These are phyloP conservation scores for Rutpela maculata DNA, from an alignment of 2,888 invertebrate genomes.

Conservation along the genomic window DNA sequence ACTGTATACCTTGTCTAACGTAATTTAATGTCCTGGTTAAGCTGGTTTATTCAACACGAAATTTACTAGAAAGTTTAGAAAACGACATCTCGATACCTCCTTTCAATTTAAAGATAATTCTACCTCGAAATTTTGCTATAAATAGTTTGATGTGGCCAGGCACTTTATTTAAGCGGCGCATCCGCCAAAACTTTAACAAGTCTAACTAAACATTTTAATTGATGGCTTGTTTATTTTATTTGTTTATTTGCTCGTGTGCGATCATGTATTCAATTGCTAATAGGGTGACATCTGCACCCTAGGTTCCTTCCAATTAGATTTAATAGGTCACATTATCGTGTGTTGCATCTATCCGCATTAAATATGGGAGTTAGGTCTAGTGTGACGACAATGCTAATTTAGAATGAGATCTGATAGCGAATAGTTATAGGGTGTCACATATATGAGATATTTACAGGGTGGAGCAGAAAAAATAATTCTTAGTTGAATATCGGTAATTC, in stretches of 20 bases:
- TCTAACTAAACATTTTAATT: background rate
- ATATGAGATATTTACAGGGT: background rate
- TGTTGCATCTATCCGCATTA: conserved; percentile 16
- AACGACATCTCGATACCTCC: too few relatives aligned
- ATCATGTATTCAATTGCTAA: background rate
- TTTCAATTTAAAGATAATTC: too few relatives aligned
- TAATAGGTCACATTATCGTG: conserved; percentile 20
- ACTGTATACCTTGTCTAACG: too few relatives aligned
- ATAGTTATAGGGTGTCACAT: background rate
- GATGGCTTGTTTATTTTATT: background rate
- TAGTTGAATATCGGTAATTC: too few relatives aligned
- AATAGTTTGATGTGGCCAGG: too few relatives aligned
- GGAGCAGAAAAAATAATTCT: background rate
- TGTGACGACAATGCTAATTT: conserved; percentile 19
- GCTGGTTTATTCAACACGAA: too few relatives aligned
- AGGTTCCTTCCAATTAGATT: conserved; percentile 11
- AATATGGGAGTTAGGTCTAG: background rate
- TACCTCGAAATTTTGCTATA: too few relatives aligned
- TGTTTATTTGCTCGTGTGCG: background rate
- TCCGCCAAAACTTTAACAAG: background rate
- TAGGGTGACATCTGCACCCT: conserved; percentile 11
- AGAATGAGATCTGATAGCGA: background rate
- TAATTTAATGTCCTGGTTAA: too few relatives aligned
- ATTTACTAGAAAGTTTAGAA: too few relatives aligned
- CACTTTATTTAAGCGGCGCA: too few relatives aligned